phyloP scores from a whole-genome alignment of 1,140 invertebrate species.

The Littorina saxatilis region DNA sequence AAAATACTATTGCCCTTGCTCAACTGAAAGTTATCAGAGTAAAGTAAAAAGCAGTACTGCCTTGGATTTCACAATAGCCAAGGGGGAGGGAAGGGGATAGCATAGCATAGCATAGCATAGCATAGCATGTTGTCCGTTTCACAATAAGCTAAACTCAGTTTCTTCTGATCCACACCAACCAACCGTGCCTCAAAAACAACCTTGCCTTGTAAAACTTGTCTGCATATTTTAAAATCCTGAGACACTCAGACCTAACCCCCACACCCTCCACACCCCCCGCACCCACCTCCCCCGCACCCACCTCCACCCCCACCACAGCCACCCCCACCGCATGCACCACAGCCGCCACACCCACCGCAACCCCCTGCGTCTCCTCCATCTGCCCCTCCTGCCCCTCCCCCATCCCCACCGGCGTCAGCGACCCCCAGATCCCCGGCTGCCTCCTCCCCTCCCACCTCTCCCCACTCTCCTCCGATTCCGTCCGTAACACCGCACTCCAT shows the following conservation, averaged over 20 bases:
- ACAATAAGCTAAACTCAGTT: too few species aligned
- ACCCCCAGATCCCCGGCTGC: conserved; percentile 38
- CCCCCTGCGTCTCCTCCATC: conserved; percentile 22
- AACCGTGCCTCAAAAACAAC: too few species aligned
- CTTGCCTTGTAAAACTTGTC: too few species aligned
- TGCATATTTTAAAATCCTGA: too few species aligned
- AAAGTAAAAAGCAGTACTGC: too few species aligned
- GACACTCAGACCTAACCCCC: neutral
- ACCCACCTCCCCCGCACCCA: neutral
- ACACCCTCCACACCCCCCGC: conserved; percentile 11
- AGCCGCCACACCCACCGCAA: conserved; percentile 11
- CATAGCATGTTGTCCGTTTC: too few species aligned
- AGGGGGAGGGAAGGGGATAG: too few species aligned
- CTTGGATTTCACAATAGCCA: too few species aligned
- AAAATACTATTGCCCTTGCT: too few species aligned
- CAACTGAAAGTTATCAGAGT: too few species aligned
- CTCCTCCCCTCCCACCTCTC: conserved; percentile 9
- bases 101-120: too few species aligned
- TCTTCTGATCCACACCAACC: too few species aligned
- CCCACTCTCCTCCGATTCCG: conserved; percentile 42
- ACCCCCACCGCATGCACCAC: neutral
- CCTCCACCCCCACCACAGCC: neutral
- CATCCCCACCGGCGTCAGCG: conserved; percentile 47
- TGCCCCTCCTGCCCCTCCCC: conserved; percentile 35
- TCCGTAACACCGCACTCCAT: conserved; percentile 40